Conservation (phyloP, 23 tunicate genomes). For the Styela clava region DNA sequence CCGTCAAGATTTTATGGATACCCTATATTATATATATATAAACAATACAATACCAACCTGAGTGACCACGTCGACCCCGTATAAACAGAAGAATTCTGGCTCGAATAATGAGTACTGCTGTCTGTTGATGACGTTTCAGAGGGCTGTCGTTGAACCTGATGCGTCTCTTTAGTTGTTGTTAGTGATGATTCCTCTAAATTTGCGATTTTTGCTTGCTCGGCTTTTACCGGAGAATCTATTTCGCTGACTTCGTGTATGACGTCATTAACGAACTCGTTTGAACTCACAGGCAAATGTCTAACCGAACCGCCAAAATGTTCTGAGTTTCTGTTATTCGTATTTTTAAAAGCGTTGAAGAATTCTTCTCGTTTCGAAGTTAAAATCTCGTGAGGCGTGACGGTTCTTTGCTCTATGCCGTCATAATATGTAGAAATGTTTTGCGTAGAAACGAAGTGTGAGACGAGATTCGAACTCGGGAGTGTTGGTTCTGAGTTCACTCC, state of each 20-base stretch:
- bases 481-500: constrained; percentile 1
- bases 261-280: constrained; percentile 19
- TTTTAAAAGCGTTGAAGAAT: constrained; percentile 17
- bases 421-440: constrained; percentile 26
- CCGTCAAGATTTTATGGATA: too few relatives aligned
- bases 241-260: constrained; percentile 22
- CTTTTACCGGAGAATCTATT: constrained; percentile 1
- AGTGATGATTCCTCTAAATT: not conserved
- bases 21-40: too few relatives aligned
- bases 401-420: constrained; percentile 18
- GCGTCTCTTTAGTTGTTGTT: not conserved
- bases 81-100: constrained; percentile 19
- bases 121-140: constrained; percentile 30
- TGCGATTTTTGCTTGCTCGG: not conserved
- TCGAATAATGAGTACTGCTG: constrained; percentile 27
- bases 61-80: constrained; percentile 62
- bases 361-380: constrained; percentile 26
- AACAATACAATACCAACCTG: constrained; percentile 48
- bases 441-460: constrained; percentile 32
- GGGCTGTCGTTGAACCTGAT: constrained; percentile 19
- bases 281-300: constrained; percentile 19
- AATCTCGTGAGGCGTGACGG: constrained; percentile 27
- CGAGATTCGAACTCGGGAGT: constrained; percentile 30
- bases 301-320: constrained; percentile 24
- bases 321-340: not conserved